Base-by-base conservation (phyloP, 2,888 invertebrate species). In the Sabatieria punctata region DNA sequence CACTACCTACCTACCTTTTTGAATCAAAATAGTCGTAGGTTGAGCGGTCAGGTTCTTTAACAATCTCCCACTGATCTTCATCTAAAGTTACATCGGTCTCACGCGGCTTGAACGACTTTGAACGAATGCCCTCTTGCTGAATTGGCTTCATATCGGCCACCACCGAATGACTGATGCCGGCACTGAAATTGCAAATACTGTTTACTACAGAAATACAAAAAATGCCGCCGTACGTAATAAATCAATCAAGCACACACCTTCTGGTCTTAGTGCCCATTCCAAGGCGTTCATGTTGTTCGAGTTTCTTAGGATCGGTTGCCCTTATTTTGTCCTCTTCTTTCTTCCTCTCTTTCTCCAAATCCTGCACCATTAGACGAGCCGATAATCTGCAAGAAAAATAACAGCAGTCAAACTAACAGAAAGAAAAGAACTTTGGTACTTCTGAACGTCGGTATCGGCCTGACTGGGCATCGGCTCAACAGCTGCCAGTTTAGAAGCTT, bases 141-240 rank as follows among this genome's bases (percentile, higher is more conserved):
- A 95, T 85, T 22, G 76, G 76, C 63, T 82, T 78, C 88, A 93
- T 91, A 67, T 86, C 89, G 47, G 78, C 78, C 46, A 84, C 65
- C 13, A 85, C 86, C 13, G 88, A 88, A 72, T 86, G 86, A 52
- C 69, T 66, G 25, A 69, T 59, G 30, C 80, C 82, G n/a, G n/a
- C n/a, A n/a, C n/a, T n/a, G n/a, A n/a, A n/a, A n/a, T n/a, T n/a
- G n/a, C n/a, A n/a, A n/a, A n/a, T n/a, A n/a, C n/a, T n/a, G n/a
- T n/a, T n/a, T n/a, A n/a, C n/a, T n/a, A n/a, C n/a, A n/a, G n/a
- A n/a, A n/a, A n/a, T n/a, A n/a, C n/a, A n/a, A n/a, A n/a, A n/a
- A n/a, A n/a, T n/a, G n/a, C n/a, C n/a, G n/a, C n/a, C n/a, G n/a
- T n/a, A n/a, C n/a, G n/a, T n/a, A n/a, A n/a, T n/a, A n/a, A n/a